phyloP scores from a whole-genome alignment of 2,113 vertebrate genomes.

The Choloepus hoffmanni region DNA sequence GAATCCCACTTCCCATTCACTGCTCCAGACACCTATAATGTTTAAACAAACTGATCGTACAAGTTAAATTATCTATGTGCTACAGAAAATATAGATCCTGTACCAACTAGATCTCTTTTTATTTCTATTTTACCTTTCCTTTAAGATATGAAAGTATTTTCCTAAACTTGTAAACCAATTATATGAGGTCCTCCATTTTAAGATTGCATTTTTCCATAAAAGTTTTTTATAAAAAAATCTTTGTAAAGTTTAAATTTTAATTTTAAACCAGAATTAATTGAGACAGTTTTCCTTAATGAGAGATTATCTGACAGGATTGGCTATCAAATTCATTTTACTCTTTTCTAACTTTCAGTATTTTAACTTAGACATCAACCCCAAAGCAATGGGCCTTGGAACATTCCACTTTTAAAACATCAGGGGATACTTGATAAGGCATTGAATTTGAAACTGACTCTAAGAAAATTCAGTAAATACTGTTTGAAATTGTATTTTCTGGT shows the following conservation, averaged over 20 bases:
- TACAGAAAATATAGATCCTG: no score
- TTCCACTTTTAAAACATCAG: conserved; percentile 12
- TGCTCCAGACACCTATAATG: no score
- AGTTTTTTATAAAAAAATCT: conserved; percentile 5
- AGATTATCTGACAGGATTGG: conserved; percentile 1
- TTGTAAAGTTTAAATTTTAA: conserved; percentile 37
- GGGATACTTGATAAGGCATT: conserved; percentile 40
- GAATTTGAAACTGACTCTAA: background rate
- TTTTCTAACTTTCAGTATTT: conserved; percentile 9
- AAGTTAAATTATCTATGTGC: no score
- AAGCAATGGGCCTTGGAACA: background rate
- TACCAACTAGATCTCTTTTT: background rate
- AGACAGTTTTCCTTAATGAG: background rate
- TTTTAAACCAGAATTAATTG: conserved; percentile 43
- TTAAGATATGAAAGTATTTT: conserved; percentile 36
- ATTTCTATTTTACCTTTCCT: conserved; percentile 48
- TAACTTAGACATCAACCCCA: background rate
- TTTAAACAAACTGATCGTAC: no score
- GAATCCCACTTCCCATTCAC: no score
- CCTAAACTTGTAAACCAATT: background rate
- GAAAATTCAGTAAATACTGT: conserved; percentile 49
- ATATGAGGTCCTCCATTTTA: conserved; percentile 12
- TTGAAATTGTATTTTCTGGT: conserved; percentile 39
- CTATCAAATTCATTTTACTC: conserved; percentile 47
- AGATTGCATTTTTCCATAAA: background rate